These are phyloP conservation scores for Anastrepha ludens DNA, from an alignment of 1,140 invertebrate genomes.

Conservation along the genomic window DNA sequence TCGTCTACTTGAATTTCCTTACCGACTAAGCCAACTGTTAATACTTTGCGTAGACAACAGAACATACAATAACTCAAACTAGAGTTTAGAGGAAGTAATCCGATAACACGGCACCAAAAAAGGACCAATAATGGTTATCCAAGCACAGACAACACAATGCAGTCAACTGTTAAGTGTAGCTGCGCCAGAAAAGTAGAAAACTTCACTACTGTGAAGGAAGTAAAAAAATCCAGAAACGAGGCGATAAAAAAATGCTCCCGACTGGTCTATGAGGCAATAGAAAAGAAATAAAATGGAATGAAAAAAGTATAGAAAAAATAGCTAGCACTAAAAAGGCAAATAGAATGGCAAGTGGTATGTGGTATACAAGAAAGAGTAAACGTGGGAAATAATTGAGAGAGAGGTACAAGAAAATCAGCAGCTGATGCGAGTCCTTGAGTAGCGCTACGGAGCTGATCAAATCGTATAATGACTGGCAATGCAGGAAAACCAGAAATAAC, in stretches of 20 bases:
- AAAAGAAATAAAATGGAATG: neutral
- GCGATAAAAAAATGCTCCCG: neutral
- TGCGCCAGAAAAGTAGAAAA: neutral
- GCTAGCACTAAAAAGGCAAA: neutral
- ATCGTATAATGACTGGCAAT: neutral
- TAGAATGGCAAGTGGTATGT: neutral
- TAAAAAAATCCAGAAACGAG: neutral
- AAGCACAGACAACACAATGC: slow-evolving; percentile 35
- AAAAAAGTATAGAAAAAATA: neutral
- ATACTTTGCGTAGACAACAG: neutral
- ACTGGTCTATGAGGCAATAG: neutral
- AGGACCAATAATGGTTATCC: slow-evolving; percentile 43
- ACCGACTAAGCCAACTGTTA: neutral
- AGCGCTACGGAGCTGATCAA: neutral
- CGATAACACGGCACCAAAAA: neutral
- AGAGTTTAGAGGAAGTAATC: slow-evolving; percentile 2
- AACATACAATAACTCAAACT: neutral
- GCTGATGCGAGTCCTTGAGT: neutral
- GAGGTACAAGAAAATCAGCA: neutral
- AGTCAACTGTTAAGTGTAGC: slow-evolving; percentile 17
- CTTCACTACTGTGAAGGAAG: neutral
- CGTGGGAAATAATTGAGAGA: neutral
- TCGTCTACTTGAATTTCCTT: too few species aligned
- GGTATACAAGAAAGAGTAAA: neutral
- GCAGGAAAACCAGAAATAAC: neutral